These are phyloP conservation scores for Trachelipus rathkii DNA, from an alignment of 1,140 invertebrate species.

Conservation along the genomic window DNA sequence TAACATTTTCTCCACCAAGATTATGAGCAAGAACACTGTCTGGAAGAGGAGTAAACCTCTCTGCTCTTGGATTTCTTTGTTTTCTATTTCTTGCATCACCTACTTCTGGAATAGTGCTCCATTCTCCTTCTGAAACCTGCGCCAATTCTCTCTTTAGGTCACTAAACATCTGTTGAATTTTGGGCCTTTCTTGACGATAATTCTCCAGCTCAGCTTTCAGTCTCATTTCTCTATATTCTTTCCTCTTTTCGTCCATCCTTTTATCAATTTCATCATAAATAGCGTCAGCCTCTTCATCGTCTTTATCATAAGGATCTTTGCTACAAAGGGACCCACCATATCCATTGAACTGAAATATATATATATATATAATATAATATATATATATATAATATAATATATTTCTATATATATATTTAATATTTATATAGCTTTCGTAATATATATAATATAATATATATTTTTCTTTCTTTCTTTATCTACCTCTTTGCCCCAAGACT, in stretches of 20 bases:
- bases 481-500: no score
- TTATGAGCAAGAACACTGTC: conserved; percentile 92
- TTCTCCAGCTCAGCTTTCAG: conserved; percentile 76
- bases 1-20: conserved; percentile 74
- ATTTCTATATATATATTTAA: no score
- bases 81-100: conserved; percentile 98
- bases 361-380: not conserved
- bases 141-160: conserved; percentile 91
- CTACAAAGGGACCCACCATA: conserved; percentile 97
- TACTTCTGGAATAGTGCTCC: conserved; percentile 95
- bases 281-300: conserved; percentile 98
- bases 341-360: conserved; percentile 78
- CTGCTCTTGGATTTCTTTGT: conserved; percentile 86
- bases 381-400: no score
- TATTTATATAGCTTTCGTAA: no score
- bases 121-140: conserved; percentile 84
- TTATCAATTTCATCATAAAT: conserved; percentile 99
- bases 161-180: conserved; percentile 99
- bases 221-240: conserved; percentile 84
- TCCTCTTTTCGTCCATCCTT: conserved; percentile 97
- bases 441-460: no score
- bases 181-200: conserved; percentile 96
- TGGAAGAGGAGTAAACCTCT: conserved; percentile 95
- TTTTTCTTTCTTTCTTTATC: no score
- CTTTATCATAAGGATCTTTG: conserved; percentile 99